Base-by-base conservation (phyloP, 2,113 vertebrate genomes). In the Phycodurus eques region DNA sequence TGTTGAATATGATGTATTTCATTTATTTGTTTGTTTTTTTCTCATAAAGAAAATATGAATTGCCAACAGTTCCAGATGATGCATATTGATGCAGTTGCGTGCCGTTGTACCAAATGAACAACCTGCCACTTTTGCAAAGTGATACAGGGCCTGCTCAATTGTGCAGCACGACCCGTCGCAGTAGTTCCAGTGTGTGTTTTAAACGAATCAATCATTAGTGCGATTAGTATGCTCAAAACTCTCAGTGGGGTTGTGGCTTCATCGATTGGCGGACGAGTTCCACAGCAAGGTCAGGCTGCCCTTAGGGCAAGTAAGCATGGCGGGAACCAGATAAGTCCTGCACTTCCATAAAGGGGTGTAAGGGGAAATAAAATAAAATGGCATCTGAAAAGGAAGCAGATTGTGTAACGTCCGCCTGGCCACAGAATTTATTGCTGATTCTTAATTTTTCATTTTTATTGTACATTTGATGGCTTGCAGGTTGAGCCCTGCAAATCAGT, bases 381-480 rank as follows among this genome's bases (percentile, higher is more conserved):
- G 60, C 49, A 15, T 9, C 56, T 39, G 46, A 65, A 33, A 35
- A 68, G 19, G 39, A 67, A 61, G 64, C 42, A 69, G 47, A 59
- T 63, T 31, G 31, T 62, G 19, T 60, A 31, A 60, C 3, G 31
- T 35, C 27, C 13, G 12, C 31, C 15, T 15, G 31, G 14, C 12
- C n/a, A 2, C 56, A 27, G 11, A 59, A 35, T 61, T 8, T 61
- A 61, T 61, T 61, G 59, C 6, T 60, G 43, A 0, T 54, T 56
- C 53, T 22, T 22, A 1, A 11, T 22, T 56, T 56, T 56, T n/a
- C 4, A 22, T 22, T 46, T 95, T 17, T 94, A 94, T 94, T 95
- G 93, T 94, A 91, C 93, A 85, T 87, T 90, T 96, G 94, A 96
- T 94, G 92, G 93, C 95, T 66, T 72, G 67, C 15, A 57, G n/a